phyloP scores from a whole-genome alignment of 2,888 invertebrate genomes.

The Cataglyphis albicans region DNA sequence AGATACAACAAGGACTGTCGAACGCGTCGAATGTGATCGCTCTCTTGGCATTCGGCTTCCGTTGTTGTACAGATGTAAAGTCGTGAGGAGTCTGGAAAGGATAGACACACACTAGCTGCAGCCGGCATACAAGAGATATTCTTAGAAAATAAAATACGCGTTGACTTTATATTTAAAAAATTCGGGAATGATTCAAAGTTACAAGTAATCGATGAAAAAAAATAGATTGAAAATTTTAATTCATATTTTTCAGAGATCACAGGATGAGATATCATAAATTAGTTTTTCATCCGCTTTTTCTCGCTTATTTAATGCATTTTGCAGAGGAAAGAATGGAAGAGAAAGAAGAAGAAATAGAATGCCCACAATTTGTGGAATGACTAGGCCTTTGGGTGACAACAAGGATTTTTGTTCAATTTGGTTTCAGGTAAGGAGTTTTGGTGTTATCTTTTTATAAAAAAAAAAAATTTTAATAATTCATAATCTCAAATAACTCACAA shows the following conservation, averaged over 20 bases:
- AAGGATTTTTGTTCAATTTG: neutral
- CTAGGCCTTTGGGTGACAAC: constrained; percentile 64
- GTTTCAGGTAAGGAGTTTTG: neutral
- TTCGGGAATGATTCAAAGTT: neutral
- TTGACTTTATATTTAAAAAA: constrained; percentile 26
- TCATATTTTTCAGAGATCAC: neutral
- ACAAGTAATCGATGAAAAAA: neutral
- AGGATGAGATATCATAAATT: neutral
- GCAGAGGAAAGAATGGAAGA: constrained; percentile 29
- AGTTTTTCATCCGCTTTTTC: neutral
- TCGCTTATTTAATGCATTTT: neutral
- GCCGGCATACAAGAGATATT: constrained; percentile 82
- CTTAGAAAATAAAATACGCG: constrained; percentile 66
- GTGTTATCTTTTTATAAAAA: neutral
- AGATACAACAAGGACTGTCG: constrained; percentile 82
- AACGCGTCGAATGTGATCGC: constrained; percentile 84
- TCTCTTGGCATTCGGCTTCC: constrained; percentile 85
- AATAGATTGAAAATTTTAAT: neutral
- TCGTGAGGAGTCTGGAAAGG: constrained; percentile 86
- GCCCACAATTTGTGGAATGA: constrained; percentile 65
- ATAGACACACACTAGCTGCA: constrained; percentile 86
- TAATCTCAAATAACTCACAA: neutral
- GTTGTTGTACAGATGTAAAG: constrained; percentile 84
- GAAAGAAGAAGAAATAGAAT: constrained; percentile 13
- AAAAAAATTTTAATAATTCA: neutral